phyloP scores from a whole-genome alignment of 2,888 invertebrate genomes.

The Aleiodes testaceus region DNA sequence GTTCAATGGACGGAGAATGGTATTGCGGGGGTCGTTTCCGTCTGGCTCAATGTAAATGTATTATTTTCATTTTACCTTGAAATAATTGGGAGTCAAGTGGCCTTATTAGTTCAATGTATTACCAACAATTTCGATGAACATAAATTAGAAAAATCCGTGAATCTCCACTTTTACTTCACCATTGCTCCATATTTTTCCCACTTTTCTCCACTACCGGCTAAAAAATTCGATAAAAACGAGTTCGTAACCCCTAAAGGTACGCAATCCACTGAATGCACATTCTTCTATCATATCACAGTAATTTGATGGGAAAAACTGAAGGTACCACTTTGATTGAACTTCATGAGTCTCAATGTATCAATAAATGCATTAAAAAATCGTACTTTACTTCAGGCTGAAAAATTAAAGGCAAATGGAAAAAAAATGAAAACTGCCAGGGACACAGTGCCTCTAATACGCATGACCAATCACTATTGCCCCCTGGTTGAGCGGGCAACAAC shows the following conservation, averaged over 20 bases:
- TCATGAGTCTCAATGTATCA: too few species aligned
- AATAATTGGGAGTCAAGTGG: neutral
- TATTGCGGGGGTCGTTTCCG: conserved; percentile 21
- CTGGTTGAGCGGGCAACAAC: conserved; percentile 41
- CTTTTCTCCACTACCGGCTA: neutral
- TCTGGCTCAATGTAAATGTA: conserved; percentile 5
- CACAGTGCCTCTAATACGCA: conserved; percentile 23
- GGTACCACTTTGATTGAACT: neutral
- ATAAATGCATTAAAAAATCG: neutral
- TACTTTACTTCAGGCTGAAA: neutral
- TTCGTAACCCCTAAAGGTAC: conserved; percentile 21
- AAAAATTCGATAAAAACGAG: conserved; percentile 19
- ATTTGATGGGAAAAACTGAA: neutral
- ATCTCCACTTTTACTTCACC: neutral
- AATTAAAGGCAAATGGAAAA: neutral
- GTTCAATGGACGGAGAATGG: conserved; percentile 23
- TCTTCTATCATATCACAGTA: conserved; percentile 10
- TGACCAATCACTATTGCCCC: conserved; percentile 38
- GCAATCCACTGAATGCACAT: neutral
- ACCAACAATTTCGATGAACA: neutral
- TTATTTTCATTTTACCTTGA: conserved; percentile 15
- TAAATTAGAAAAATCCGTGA: too few species aligned
- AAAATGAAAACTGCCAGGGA: conserved; percentile 10
- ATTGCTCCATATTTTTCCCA: neutral
- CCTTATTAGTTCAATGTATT: neutral